Conservation (phyloP, 92 coral and sea anemone species). For the Chrysogorgia sp. region DNA sequence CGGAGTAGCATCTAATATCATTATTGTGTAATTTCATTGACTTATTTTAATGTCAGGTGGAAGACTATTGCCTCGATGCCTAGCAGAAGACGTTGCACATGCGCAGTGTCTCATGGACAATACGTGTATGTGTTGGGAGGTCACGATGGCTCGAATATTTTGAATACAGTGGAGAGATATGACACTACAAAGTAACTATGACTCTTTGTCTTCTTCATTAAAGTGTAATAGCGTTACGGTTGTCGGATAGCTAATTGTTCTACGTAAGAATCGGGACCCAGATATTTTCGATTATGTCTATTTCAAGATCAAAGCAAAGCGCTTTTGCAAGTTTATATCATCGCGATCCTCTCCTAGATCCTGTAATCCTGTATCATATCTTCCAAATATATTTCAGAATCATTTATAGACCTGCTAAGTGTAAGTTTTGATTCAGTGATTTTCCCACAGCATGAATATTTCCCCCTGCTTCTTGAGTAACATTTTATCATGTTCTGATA, state of each 20-base stretch:
- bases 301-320: slow-evolving; percentile 9
- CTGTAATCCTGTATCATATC: slow-evolving; percentile 3
- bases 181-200: slow-evolving; percentile 80
- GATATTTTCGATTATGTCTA: slow-evolving; percentile 19
- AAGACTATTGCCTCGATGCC: slow-evolving; percentile 87
- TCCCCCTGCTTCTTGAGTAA: neutral
- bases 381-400: neutral
- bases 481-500: neutral
- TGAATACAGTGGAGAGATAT: slow-evolving; percentile 91
- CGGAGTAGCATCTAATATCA: too few species aligned
- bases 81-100: slow-evolving; percentile 92
- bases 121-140: slow-evolving; percentile 91
- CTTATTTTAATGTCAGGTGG: slow-evolving; percentile 63
- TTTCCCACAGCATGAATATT: neutral
- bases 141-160: slow-evolving; percentile 97
- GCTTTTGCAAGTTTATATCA: slow-evolving; percentile 13
- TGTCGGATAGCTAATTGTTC: too few species aligned
- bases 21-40: too few species aligned
- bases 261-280: too few species aligned
- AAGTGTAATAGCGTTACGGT: too few species aligned
- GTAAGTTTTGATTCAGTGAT: neutral
- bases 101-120: slow-evolving; percentile 87
- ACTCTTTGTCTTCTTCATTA: too few species aligned
- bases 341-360: slow-evolving; percentile 3
- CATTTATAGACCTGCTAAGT: neutral